These are phyloP conservation scores for Cheilosia vulpina DNA, from an alignment of 2,888 invertebrate genomes.

Conservation along the genomic window DNA sequence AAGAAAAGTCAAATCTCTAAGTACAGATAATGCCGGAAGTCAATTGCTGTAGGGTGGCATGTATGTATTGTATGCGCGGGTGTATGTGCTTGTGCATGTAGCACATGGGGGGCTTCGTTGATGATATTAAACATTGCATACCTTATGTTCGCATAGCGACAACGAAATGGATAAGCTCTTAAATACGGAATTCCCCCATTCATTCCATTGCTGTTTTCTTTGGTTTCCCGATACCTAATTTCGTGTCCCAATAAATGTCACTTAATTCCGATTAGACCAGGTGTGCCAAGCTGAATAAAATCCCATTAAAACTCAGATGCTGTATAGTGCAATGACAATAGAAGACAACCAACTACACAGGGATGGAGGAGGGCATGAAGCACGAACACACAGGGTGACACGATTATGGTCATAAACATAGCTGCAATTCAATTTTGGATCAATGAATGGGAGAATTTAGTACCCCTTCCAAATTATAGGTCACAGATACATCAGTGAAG, in stretches of 20 bases:
- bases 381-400: conserved; percentile 9
- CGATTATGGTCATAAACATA: conserved; percentile 12
- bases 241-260: conserved; percentile 75
- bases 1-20: conserved; percentile 64
- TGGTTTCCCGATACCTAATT: conserved; percentile 49
- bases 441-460: background rate
- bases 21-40: conserved; percentile 75
- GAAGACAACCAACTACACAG: background rate
- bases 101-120: conserved; percentile 27
- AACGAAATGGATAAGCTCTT: conserved; percentile 55
- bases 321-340: conserved; percentile 4
- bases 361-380: background rate
- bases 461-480: background rate
- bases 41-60: conserved; percentile 64
- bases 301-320: conserved; percentile 64
- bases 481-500: conserved; percentile 2
- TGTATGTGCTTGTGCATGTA: background rate
- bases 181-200: conserved; percentile 42
- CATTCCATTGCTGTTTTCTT: background rate
- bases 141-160: conserved; percentile 27
- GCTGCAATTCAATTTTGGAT: conserved; percentile 14
- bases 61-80: background rate
- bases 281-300: conserved; percentile 67
- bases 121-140: conserved; percentile 1
- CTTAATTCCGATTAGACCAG: conserved; percentile 74